Evolutionary conservation across 2,888 invertebrate genomes (phyloP), one percentile per base, ranked within the genome.

Genomic region (Metalampra italica): DNA sequence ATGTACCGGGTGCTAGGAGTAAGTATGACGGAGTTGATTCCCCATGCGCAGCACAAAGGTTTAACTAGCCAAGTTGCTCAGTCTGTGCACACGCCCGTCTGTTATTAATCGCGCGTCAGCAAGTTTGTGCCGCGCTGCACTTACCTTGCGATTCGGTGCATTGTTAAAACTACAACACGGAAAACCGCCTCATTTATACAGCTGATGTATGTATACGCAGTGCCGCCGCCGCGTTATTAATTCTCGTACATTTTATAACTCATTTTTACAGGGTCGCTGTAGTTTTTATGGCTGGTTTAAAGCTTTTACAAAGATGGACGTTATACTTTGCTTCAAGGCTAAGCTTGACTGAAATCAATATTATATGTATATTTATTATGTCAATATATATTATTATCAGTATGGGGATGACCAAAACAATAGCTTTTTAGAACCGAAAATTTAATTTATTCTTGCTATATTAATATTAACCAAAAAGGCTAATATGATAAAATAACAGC

Each of bases 31-130:
- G 50, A 52, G 56, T 57, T 49, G 60, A 56, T 37, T 46, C 40
- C 55, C 61, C 55, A 60, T 54, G 53, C 57, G 65, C 68, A 73
- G 72, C 71, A 75, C 65, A 76, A 78, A 71, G 67, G 73, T 70
- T 71, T 76, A 77, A 78, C 75, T 75, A 77, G 74, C 71, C 71
- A 80, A 76, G 72, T 78, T 75, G 71, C 69, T 68, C 70, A 68
- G 72, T 71, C 74, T 68, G 68, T 67, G 68, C 66, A 69, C 71
- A 76, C 32, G 59, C 71, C 61, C 51, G 55, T 57, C 63, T 63
- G 72, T 77, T 82, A 81, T 80, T 81, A 78, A 82, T 78, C 64
- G 70, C 61, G 62, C 68, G 69, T 71, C 69, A 68, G 75, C 73
- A 66, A 74, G 72, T 71, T 70, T 65, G 54, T 55, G 47, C 53